These are phyloP conservation scores for Lipophrys pholis DNA, from an alignment of 2,113 vertebrate species.

Conservation along the genomic window DNA sequence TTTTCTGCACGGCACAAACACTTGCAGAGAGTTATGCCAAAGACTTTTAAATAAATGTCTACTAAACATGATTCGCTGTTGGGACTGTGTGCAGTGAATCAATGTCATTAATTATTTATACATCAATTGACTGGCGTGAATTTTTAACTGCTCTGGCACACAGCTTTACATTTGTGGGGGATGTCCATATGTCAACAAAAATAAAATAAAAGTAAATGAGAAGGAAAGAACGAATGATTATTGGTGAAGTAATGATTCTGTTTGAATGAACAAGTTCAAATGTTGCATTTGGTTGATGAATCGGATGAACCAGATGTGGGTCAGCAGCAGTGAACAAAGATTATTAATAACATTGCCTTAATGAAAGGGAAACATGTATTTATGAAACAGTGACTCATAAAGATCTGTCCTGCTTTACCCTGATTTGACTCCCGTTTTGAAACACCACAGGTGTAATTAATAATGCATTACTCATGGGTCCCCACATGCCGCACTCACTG, in stretches of 20 bases:
- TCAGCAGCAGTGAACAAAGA: not conserved
- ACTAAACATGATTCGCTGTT: not conserved
- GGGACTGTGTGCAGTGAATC: not conserved
- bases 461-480: not conserved
- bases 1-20: not conserved
- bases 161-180: not conserved
- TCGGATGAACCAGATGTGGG: not conserved
- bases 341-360: not conserved
- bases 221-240: not conserved
- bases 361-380: not conserved
- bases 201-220: not conserved
- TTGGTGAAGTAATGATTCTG: not conserved
- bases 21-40: not conserved
- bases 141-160: not conserved
- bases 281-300: not conserved
- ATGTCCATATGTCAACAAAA: not conserved
- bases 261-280: not conserved
- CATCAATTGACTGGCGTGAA: not conserved
- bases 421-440: not conserved
- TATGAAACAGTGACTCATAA: not conserved
- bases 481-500: not conserved
- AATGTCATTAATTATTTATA: slow-evolving; percentile 12
- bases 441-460: not conserved
- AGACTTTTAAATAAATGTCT: not conserved
- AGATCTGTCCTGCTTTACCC: not conserved